Conservation (phyloP, 1,140 invertebrate species). For the Vanessa atalanta region DNA sequence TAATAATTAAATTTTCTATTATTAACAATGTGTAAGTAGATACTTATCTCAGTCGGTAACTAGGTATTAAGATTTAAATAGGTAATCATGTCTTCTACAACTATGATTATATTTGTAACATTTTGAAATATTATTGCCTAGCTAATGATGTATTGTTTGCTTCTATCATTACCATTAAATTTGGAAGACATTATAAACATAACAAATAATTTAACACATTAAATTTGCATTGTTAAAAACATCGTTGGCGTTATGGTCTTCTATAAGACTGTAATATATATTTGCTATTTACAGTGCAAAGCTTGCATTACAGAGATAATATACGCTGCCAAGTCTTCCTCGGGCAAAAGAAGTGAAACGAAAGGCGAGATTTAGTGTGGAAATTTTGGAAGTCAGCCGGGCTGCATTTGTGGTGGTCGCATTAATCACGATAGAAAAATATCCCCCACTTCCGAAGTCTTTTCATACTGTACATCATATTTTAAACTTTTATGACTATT, state of each 20-base stretch:
- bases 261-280: slow-evolving; percentile 44
- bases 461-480: slow-evolving; percentile 51
- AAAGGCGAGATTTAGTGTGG: slow-evolving; percentile 71
- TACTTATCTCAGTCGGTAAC: no score
- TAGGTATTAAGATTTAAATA: no score
- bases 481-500: slow-evolving; percentile 32
- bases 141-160: no score
- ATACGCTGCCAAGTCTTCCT: slow-evolving; percentile 75
- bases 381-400: slow-evolving; percentile 80
- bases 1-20: no score
- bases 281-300: slow-evolving; percentile 64
- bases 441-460: slow-evolving; percentile 54
- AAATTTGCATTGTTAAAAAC: slow-evolving; percentile 29
- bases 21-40: no score
- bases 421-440: slow-evolving; percentile 76
- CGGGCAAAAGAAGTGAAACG: slow-evolving; percentile 74
- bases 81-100: no score
- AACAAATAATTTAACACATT: slow-evolving; percentile 12
- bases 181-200: slow-evolving; percentile 13
- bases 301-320: slow-evolving; percentile 76
- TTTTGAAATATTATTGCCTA: no score
- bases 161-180: background rate
- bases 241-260: slow-evolving; percentile 27
- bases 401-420: slow-evolving; percentile 64
- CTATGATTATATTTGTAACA: no score